A percentile compares a stretch with the other conserved stretches of the same genome.
Conservation (phyloP, 2,888 invertebrate species). For the Rhamnusium bicolor region DNA sequence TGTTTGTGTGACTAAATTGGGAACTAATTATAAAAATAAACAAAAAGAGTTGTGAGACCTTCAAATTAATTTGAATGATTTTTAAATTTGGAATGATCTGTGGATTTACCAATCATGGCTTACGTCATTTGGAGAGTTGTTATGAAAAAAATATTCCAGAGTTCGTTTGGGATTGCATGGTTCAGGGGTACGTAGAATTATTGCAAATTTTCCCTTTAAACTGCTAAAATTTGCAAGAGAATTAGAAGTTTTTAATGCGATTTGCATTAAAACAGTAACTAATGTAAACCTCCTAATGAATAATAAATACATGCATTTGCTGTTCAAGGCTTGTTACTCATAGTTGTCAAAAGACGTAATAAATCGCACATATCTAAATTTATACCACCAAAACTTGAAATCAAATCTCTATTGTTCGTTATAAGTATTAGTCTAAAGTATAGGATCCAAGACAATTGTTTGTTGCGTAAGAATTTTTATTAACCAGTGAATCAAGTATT, state of each 20-base stretch:
- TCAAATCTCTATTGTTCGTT: neutral
- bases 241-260: no score
- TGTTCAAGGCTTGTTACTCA: neutral
- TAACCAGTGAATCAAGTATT: no score
- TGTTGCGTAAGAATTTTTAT: neutral
- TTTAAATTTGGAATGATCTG: conserved; percentile 46
- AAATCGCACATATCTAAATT: neutral
- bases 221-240: neutral
- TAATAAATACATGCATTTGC: neutral
- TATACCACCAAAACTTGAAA: neutral
- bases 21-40: conserved; percentile 30
- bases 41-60: conserved; percentile 30
- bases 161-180: conserved; percentile 73
- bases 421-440: no score
- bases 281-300: neutral
- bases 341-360: neutral
- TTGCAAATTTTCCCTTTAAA: neutral
- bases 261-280: no score
- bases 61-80: conserved; percentile 42
- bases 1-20: conserved; percentile 35
- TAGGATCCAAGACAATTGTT: neutral
- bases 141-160: conserved; percentile 76
- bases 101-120: conserved; percentile 70
- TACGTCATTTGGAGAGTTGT: conserved; percentile 77
- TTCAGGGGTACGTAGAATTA: conserved; percentile 56